A percentile compares a stretch with the other conserved stretches of the same genome.
Conservation (phyloP, 2,113 vertebrate species). For the Chiloscyllium plagiosum region DNA sequence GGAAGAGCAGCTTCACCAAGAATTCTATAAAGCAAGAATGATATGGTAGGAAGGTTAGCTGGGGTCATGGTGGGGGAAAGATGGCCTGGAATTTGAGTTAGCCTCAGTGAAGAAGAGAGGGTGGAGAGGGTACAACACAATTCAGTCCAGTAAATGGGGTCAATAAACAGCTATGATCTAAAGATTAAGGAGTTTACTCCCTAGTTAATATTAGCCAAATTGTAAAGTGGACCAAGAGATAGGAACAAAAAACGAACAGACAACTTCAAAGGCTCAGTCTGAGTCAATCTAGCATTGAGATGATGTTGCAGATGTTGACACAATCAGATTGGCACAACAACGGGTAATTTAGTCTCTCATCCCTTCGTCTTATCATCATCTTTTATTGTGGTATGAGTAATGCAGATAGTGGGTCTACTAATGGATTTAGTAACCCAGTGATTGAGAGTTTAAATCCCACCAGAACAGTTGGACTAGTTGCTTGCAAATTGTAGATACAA, state of each 20-base stretch:
- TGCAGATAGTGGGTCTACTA: neutral
- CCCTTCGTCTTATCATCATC: neutral
- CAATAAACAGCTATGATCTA: neutral
- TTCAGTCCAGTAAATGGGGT: too few species aligned
- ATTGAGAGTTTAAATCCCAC: neutral
- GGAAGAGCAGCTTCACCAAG: neutral
- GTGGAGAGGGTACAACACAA: neutral
- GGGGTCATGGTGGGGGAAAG: neutral
- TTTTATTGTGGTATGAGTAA: neutral
- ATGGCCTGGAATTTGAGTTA: neutral
- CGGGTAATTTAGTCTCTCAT: neutral
- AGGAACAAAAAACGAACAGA: neutral
- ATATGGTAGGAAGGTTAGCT: neutral
- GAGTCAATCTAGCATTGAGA: neutral
- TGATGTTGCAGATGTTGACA: neutral
- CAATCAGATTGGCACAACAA: neutral
- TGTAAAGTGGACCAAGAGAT: neutral
- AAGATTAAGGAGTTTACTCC: neutral
- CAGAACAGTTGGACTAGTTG: neutral
- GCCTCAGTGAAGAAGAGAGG: neutral
- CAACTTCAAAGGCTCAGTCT: neutral
- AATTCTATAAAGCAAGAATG: neutral
- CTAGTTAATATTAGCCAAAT: neutral
- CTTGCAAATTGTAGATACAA: too few species aligned
- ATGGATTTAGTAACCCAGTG: neutral